phyloP scores from a whole-genome alignment of 2,113 vertebrate species.

The Brienomyrus brachyistius region DNA sequence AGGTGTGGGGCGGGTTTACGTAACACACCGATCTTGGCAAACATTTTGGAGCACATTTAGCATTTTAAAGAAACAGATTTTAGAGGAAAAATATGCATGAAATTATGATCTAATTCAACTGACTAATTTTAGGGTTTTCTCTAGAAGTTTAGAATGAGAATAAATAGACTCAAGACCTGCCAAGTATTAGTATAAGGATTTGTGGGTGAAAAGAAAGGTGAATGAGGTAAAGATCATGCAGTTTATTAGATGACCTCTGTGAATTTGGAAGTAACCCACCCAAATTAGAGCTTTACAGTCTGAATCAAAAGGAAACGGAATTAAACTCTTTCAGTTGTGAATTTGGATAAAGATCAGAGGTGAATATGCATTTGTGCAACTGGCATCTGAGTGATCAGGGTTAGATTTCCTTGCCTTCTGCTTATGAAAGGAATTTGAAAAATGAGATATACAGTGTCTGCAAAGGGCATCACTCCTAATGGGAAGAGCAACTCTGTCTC shows the following conservation, averaged over 20 bases:
- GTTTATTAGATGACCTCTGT: neutral
- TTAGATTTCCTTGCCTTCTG: neutral
- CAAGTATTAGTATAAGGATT: neutral
- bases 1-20: neutral
- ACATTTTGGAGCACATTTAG: no score
- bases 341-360: slow-evolving; percentile 12
- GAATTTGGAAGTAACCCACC: neutral
- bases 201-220: neutral
- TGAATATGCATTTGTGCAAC: neutral
- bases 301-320: neutral
- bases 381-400: neutral
- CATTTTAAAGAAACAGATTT: neutral
- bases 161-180: neutral
- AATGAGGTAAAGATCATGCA: neutral
- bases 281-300: neutral
- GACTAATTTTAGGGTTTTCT: neutral
- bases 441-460: neutral
- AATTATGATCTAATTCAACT: neutral
- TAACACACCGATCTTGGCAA: neutral
- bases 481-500: neutral
- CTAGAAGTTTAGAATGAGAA: neutral
- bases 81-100: neutral
- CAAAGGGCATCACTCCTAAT: neutral
- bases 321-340: slow-evolving; percentile 4
- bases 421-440: slow-evolving; percentile 1